A percentile compares a stretch with the other conserved stretches of the same genome.
These are phyloP conservation scores for Thalassaphorura encarpata DNA, from an alignment of 1,140 invertebrate genomes.

Conservation along the genomic window DNA sequence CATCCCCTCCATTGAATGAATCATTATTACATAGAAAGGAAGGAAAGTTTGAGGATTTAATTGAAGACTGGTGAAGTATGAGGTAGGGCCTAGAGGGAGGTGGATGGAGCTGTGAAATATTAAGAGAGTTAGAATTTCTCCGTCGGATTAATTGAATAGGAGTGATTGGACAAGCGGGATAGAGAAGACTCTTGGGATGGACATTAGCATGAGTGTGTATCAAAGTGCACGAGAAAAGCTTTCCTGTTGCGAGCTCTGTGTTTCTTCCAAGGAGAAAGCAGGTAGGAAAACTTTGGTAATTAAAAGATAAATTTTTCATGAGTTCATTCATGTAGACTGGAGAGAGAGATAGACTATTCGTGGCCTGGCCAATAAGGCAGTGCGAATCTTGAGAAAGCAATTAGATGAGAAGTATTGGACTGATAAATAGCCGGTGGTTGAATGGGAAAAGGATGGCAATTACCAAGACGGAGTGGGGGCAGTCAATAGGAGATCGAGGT, in stretches of 20 bases:
- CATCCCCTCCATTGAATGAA: too few species aligned
- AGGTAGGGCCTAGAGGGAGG: background rate
- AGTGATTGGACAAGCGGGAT: conserved; percentile 11
- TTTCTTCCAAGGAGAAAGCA: conserved; percentile 6
- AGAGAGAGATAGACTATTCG: conserved; percentile 8
- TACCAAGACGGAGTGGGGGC: background rate
- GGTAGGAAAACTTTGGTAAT: conserved; percentile 29
- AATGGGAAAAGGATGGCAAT: conserved; percentile 4
- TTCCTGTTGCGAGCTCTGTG: background rate
- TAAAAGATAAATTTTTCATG: conserved; percentile 34
- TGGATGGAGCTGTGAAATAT: conserved; percentile 14
- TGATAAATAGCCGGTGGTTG: background rate
- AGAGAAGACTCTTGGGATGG: conserved; percentile 13
- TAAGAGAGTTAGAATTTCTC: conserved; percentile 15
- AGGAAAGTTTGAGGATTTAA: too few species aligned
- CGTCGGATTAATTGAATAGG: conserved; percentile 28
- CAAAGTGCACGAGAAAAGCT: background rate
- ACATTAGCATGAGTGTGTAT: conserved; percentile 17
- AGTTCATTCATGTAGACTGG: conserved; percentile 1
- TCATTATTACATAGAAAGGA: too few species aligned
- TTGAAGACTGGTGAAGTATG: background rate
- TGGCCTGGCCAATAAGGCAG: conserved; percentile 17
- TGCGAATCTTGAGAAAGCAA: conserved; percentile 15
- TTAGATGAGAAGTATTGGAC: conserved; percentile 12
- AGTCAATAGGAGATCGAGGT: background rate